Evolutionary conservation across 2,113 vertebrate genomes (phyloP).

Genomic region (Xiphophorus couchianus): DNA sequence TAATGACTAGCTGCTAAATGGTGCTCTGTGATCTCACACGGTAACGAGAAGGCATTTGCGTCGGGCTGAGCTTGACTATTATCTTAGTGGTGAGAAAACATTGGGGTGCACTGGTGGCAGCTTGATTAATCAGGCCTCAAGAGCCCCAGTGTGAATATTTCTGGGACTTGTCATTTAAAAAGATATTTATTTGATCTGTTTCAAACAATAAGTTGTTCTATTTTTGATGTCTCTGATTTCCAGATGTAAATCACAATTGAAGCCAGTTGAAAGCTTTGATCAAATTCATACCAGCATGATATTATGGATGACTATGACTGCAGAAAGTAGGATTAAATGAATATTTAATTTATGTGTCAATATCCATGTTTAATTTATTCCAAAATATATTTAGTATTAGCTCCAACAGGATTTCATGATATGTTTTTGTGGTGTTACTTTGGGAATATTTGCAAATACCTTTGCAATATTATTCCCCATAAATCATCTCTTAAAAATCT

Average conservation of each 20-base stretch:
- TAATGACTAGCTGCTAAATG: constrained; percentile 79
- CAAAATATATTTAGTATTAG: no score
- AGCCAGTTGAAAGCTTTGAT: constrained; percentile 11
- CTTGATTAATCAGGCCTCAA: constrained; percentile 8
- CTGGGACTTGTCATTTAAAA: constrained; percentile 8
- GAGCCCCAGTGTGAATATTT: constrained; percentile 23
- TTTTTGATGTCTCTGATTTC: constrained; percentile 15
- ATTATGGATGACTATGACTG: background rate
- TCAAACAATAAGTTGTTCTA: constrained; percentile 9
- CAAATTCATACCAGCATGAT: constrained; percentile 14
- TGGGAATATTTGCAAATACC: no score
- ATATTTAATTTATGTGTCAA: no score
- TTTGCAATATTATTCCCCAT: no score
- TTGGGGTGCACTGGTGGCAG: constrained; percentile 21
- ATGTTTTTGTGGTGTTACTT: no score
- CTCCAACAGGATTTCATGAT: no score
- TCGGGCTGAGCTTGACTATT: constrained; percentile 63
- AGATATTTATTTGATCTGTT: background rate
- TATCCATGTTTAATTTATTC: no score
- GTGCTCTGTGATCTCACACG: constrained; percentile 73
- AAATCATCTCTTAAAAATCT: no score
- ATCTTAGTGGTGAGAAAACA: constrained; percentile 41
- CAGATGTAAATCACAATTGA: constrained; percentile 18
- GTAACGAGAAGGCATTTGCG: constrained; percentile 76
- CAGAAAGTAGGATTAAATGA: no score